These are phyloP conservation scores for Harpalus rufipes DNA, from an alignment of 2,888 invertebrate genomes.

Conservation along the genomic window DNA sequence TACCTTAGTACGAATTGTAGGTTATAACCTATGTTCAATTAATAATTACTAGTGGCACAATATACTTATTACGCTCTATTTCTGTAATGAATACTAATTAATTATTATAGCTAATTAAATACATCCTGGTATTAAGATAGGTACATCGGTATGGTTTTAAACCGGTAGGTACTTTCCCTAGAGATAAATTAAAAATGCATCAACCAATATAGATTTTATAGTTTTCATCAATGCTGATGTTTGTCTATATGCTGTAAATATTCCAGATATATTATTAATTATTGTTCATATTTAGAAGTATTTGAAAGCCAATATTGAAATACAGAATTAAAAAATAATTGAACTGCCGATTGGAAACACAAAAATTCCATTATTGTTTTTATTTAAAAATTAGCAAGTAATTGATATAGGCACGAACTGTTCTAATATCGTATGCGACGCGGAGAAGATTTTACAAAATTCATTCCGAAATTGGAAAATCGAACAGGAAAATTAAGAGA, in stretches of 20 bases:
- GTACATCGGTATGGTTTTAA: not conserved
- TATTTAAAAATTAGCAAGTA: not conserved
- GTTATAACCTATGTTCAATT: not conserved
- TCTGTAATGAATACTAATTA: not conserved
- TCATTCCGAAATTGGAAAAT: too few relatives aligned
- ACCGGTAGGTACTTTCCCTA: not conserved
- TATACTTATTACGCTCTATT: not conserved
- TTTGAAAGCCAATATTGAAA: constrained; percentile 10
- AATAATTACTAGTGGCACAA: not conserved
- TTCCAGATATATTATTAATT: not conserved
- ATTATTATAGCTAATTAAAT: not conserved
- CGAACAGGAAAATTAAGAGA: too few relatives aligned
- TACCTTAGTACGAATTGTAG: too few relatives aligned
- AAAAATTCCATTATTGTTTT: constrained; percentile 37
- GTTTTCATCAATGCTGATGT: not conserved
- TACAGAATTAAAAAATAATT: constrained; percentile 17
- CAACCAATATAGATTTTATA: not conserved
- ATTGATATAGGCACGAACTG: not conserved
- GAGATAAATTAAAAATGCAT: not conserved
- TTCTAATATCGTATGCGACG: not conserved
- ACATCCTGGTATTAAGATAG: not conserved
- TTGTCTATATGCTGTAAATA: not conserved
- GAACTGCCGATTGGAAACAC: not conserved
- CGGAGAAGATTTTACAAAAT: too few relatives aligned
- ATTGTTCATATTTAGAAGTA: not conserved